Base-by-base conservation (phyloP, 2,113 vertebrate genomes). In the Grallaria varia region DNA sequence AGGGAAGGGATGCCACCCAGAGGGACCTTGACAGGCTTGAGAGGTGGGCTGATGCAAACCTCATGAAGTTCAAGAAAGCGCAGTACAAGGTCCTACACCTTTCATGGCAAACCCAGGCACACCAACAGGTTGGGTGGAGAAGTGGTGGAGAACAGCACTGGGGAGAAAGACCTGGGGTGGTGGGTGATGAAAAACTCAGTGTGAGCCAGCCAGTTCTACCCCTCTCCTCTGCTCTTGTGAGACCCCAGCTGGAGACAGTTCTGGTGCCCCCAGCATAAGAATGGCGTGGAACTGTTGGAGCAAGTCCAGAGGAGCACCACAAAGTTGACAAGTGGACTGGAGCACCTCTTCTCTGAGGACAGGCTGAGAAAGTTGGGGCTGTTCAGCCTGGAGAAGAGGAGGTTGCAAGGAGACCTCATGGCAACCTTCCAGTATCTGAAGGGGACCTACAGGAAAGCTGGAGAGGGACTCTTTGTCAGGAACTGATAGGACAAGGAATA, bases 81-180 rank as follows among this genome's bases (percentile, higher is more conserved):
- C 39, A 18, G 20, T 0, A 0, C 20, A 45, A 39, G 45, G 16
- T 53, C 20, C 45, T 30, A 6, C 23, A n/a, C 23, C 5, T 9
- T 50, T 50, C 49, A 50, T 14, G 2, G 45, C 39, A 52, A n/a
- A 17, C 13, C 14, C 53, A 53, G 53, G 28, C 16, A 45, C 19
- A 53, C 23, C 53, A 45, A 21, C 16, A 30, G 19, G 7, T 30
- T 82, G 87, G 33, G 20, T 11, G 25, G 23, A 89, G 60, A 45
- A 75, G 4, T 24, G 77, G 19, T 1, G 37, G 44, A 52, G 19
- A 52, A 33, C 37, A 59, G 37, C 23, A 12, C 22, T 74, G 14
- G 2, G 18, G 18, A 44, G 44, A 44, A 73, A 13, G 22, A 33
- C 37, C 6, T n/a, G 19, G 27, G 0, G 4, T 58, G 7, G 39